These are phyloP conservation scores for Saccostrea glomerata DNA, from an alignment of 1,140 invertebrate genomes.

Conservation along the genomic window DNA sequence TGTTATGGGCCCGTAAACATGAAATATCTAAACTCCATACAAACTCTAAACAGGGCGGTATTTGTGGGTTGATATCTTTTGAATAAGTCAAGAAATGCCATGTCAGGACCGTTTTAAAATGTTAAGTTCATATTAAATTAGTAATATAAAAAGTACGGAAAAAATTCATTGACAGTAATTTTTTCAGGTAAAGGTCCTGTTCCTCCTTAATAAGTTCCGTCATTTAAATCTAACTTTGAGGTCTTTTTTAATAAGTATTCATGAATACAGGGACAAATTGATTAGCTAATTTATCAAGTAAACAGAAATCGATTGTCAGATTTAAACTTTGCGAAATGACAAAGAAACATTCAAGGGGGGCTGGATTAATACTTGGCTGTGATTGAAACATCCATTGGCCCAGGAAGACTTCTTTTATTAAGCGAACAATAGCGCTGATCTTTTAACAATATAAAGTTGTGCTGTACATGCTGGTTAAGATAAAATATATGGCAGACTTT, in stretches of 20 bases:
- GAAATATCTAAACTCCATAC: too few relatives aligned
- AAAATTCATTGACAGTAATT: too few relatives aligned
- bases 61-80: too few relatives aligned
- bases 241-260: background rate
- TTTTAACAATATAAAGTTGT: background rate
- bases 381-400: constrained; percentile 7
- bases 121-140: too few relatives aligned
- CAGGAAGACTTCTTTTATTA: background rate
- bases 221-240: background rate
- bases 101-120: too few relatives aligned
- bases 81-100: too few relatives aligned
- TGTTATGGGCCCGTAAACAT: too few relatives aligned
- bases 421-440: background rate
- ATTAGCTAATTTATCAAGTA: background rate
- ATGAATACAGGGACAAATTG: background rate
- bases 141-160: too few relatives aligned
- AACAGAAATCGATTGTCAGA: background rate
- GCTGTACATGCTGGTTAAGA: background rate
- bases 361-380: background rate
- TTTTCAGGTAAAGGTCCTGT: too few relatives aligned
- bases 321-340: background rate
- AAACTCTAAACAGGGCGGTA: too few relatives aligned
- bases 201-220: too few relatives aligned
- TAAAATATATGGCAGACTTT: background rate
- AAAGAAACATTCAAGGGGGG: background rate